Evolutionary conservation across 2,888 invertebrate genomes (phyloP), one percentile per base, ranked within the genome.

Genomic region (Bombylius discolor): DNA sequence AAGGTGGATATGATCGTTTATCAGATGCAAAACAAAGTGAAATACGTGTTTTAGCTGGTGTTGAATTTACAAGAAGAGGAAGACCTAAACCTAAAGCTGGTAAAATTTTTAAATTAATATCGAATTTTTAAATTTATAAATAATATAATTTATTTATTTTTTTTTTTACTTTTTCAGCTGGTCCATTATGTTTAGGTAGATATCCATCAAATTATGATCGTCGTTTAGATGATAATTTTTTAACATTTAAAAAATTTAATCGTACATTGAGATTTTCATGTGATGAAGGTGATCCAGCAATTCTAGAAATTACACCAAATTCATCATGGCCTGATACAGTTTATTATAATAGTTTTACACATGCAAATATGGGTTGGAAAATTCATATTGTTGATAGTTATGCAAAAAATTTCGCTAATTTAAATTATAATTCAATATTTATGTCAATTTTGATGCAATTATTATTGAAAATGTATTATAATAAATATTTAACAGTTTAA

Each of bases 331-430:
- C 96, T 0, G 93, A 95, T 72, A 76, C 82, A 36, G 90, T 96
- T 32, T 96, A 94, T 74, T 92, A 92, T 71, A 88, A 96, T 77
- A 93, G 93, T 58, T 95, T 90, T 74, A 89, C 91, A 5, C 92
- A 92, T 66, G 82, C 88, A 34, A 91, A 94, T 74, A 95, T 96
- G 92, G 96, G 96, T 59, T 94, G 92, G 79, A 90, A 90, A 72
- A 92, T 96, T 68, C 86, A 87, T 72, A 81, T 96, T 33, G 86
- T 95, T 55, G 94, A 96, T 73, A 85, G 66, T 58, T 74, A 71
- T 60, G 59, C 70, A 36, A 66, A 65, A 45, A 67, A 56, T 47
- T 23, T 23, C 12, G 23, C 49, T 33, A 34, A 13, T 6, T 48
- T 46, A 46, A 34, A n/a, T 49, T 49, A 32, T 23, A 32, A 32